Evolutionary conservation across 2,888 invertebrate genomes (phyloP).

Genomic region (Diachrysia chrysitis): DNA sequence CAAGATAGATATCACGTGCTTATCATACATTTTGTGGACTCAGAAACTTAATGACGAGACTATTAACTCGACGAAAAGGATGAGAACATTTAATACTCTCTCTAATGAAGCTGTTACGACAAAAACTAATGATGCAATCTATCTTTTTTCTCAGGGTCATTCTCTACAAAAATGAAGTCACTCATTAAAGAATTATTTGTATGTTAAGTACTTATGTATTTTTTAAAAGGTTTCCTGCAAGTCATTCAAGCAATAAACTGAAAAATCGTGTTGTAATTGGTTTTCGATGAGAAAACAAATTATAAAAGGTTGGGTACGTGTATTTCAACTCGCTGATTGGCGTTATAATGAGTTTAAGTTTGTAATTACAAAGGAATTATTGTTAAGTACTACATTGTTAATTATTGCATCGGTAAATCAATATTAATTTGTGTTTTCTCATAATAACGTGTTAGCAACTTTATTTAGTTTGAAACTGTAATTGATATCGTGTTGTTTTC

Average conservation of each 20-base stretch:
- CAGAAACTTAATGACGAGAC: conserved; percentile 43
- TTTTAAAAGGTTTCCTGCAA: conserved; percentile 63
- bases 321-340: conserved; percentile 41
- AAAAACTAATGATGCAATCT: conserved; percentile 60
- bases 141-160: conserved; percentile 42
- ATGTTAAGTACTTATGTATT: conserved; percentile 24
- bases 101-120: conserved; percentile 55
- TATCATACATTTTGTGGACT: conserved; percentile 68
- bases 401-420: conserved; percentile 26
- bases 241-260: conserved; percentile 73
- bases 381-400: conserved; percentile 27
- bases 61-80: conserved; percentile 45
- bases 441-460: conserved; percentile 22
- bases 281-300: conserved; percentile 67
- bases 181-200: conserved; percentile 25
- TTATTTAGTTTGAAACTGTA: conserved; percentile 25
- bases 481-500: conserved; percentile 29
- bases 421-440: conserved; percentile 32
- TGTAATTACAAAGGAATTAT: conserved; percentile 40
- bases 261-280: conserved; percentile 71
- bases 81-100: conserved; percentile 39
- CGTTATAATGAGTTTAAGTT: conserved; percentile 51
- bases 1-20: conserved; percentile 76
- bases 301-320: conserved; percentile 29
- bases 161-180: conserved; percentile 32